These are phyloP conservation scores for Coptotermes formosanus DNA, from an alignment of 1,140 invertebrate species.

Conservation along the genomic window DNA sequence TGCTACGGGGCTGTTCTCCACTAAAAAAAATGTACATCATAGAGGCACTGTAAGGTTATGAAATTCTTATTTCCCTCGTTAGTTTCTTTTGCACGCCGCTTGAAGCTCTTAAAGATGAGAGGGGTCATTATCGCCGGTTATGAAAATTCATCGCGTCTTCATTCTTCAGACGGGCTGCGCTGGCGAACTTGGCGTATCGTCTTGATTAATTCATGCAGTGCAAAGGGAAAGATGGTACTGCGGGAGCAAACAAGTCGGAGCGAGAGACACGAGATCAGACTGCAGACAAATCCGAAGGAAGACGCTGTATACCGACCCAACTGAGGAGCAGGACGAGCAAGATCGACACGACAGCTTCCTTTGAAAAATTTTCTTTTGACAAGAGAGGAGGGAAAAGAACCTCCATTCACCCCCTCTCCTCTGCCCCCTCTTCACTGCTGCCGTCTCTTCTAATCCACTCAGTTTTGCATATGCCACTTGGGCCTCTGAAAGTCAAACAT, in stretches of 20 bases:
- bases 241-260: too few relatives aligned
- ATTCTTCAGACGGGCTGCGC: slow-evolving; percentile 1
- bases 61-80: too few relatives aligned
- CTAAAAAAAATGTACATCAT: too few relatives aligned
- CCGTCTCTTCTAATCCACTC: slow-evolving; percentile 36
- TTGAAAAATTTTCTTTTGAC: slow-evolving; percentile 35
- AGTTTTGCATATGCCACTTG: slow-evolving; percentile 38
- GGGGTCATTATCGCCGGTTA: slow-evolving; percentile 25
- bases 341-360: slow-evolving; percentile 33
- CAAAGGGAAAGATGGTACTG: not conserved
- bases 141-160: slow-evolving; percentile 36
- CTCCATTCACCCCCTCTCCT: not conserved
- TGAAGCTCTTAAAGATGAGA: not conserved
- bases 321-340: slow-evolving; percentile 2
- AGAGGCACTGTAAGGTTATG: too few relatives aligned
- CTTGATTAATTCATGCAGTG: slow-evolving; percentile 36
- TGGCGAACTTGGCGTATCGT: not conserved
- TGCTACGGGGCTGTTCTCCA: too few relatives aligned
- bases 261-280: not conserved
- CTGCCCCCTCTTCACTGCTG: not conserved
- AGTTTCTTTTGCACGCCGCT: too few relatives aligned
- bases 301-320: not conserved
- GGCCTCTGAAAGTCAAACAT: slow-evolving; percentile 37
- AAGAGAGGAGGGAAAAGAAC: slow-evolving; percentile 27
- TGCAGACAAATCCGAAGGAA: not conserved